Evolutionary conservation across 2,797 vertebrate species (phyloP).

Genomic region (Dendrocincla tyrannina): DNA sequence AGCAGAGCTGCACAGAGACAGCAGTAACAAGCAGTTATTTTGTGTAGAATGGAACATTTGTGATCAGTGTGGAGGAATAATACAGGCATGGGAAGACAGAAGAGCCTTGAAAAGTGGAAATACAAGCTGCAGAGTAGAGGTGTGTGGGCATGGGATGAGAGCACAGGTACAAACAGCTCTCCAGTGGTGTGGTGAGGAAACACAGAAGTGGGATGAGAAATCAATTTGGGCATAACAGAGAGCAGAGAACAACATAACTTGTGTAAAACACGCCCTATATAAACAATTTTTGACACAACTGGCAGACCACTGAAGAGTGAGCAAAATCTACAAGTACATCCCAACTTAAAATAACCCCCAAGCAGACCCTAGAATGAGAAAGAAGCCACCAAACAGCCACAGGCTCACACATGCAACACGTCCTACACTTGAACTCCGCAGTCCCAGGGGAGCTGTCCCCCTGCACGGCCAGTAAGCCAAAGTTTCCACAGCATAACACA

Average conservation of each 20-base stretch:
- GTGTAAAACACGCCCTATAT: neutral
- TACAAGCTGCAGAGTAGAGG: neutral
- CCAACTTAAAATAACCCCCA: neutral
- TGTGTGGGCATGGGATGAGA: neutral
- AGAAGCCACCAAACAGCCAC: neutral
- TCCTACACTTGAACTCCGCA: neutral
- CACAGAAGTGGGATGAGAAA: neutral
- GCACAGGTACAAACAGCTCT: neutral
- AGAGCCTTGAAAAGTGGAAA: neutral
- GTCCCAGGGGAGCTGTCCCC: neutral
- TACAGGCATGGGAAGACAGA: neutral
- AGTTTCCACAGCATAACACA: neutral
- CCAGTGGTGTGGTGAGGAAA: neutral
- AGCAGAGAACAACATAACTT: neutral
- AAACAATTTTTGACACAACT: neutral
- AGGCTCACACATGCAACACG: rapidly evolving
- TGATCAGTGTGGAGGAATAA: neutral
- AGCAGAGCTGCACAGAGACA: neutral
- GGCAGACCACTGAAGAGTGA: neutral
- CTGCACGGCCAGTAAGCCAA: neutral
- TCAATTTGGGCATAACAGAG: neutral
- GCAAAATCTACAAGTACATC: neutral
- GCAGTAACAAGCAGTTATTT: neutral
- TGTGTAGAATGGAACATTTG: neutral
- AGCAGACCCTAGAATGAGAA: neutral